Base-by-base conservation (phyloP, 2,113 vertebrate species). In the Gymnorhina tibicen region DNA sequence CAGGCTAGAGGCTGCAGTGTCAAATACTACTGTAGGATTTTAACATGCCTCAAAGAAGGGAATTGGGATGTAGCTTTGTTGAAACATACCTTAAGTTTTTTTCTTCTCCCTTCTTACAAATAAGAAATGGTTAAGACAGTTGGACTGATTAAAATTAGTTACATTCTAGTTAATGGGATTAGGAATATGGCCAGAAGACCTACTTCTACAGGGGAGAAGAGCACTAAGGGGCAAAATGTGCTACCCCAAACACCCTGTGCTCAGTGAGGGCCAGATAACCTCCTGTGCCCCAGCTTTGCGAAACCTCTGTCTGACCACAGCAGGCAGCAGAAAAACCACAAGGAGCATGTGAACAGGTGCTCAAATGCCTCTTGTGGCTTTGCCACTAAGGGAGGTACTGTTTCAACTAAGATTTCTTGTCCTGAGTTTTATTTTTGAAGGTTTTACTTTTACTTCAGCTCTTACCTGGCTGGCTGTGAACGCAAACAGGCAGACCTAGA, bases 1-100 rank as follows among this genome's bases (percentile, higher is more conserved):
- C 58, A 35, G 33, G 10, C 76, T 33, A 46, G 21, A 42, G 44
- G 49, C 8, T 18, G 30, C 0, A 0, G 21, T 24, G 19, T 35
- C 73, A 60, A 73, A 15, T 11, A 7, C 6, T 50, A 5, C 23
- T 23, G 39, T 4, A 47, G 53, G 49, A 47, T 64, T 66, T 66
- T 46, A 37, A 28, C 4, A 8, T 14, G 14, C 30, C 32, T 56
- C 33, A 53, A 18, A 80, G 12, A 58, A 85, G 11, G 16, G 18
- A 55, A 68, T 5, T 9, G 4, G 13, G 13, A 79, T 41, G 21
- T 46, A 52, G 20, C 70, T 87, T 79, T 66, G 21, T 5, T 33
- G 33, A 78, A 78, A 70, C 5, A 7, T 32, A 46, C 2, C 9
- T 28, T 11, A 9, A 3, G 22, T 8, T 28, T 30, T 50, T 55